Percentiles rank a stretch among this genome's conserved stretches.
These are phyloP conservation scores for Drosophila cracens DNA, from an alignment of 2,888 invertebrate species.

Conservation along the genomic window DNA sequence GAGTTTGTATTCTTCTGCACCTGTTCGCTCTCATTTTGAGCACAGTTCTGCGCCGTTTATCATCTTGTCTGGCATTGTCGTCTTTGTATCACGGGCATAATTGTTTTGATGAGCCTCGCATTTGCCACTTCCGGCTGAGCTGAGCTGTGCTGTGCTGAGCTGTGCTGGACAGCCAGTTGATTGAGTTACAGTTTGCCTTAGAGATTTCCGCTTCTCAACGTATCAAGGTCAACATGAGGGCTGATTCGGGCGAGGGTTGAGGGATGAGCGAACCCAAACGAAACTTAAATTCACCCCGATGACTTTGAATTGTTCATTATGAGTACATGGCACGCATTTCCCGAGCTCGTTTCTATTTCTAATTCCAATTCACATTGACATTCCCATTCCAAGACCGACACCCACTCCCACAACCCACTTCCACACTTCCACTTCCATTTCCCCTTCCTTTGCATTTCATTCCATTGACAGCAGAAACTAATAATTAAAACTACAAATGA, in stretches of 20 bases:
- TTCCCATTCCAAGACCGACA: slow-evolving; percentile 1
- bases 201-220: slow-evolving; percentile 54
- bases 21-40: neutral
- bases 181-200: slow-evolving; percentile 42
- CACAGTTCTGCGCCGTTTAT: neutral
- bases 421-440: too few relatives aligned
- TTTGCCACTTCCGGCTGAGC: slow-evolving; percentile 9
- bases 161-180: slow-evolving; percentile 22
- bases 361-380: slow-evolving; percentile 1
- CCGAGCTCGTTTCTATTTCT: slow-evolving; percentile 33
- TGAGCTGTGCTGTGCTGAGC: neutral
- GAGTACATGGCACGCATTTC: slow-evolving; percentile 54
- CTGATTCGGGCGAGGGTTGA: slow-evolving; percentile 2
- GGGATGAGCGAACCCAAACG: neutral
- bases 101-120: slow-evolving; percentile 17
- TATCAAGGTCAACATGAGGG: slow-evolving; percentile 51
- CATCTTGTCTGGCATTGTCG: neutral
- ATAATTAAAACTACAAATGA: slow-evolving; percentile 77
- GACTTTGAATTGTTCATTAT: slow-evolving; percentile 42
- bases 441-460: slow-evolving; percentile 12
- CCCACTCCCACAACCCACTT: slow-evolving; percentile 10
- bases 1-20: neutral
- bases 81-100: neutral
- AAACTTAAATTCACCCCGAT: slow-evolving; percentile 34
- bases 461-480: slow-evolving; percentile 46